Percentiles rank a stretch among this genome's conserved stretches.
Evolutionary conservation across 2,797 vertebrate species (phyloP).

Genomic region (Erpetoichthys calabaricus): DNA sequence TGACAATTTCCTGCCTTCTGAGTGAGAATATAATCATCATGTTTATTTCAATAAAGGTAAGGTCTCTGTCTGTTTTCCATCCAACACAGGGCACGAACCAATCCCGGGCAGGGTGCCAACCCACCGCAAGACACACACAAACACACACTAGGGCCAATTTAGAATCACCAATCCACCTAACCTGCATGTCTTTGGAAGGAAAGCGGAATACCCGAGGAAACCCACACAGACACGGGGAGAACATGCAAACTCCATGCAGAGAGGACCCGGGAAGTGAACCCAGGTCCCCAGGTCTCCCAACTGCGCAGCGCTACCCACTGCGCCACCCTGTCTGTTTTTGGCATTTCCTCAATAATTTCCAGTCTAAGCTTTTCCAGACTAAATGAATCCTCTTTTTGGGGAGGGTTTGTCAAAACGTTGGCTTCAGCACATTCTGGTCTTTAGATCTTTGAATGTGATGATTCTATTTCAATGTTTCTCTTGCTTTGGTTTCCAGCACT

Average conservation of each 20-base stretch:
- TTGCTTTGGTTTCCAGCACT: not conserved
- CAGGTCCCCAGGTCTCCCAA: no score
- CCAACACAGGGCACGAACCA: no score
- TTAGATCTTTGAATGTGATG: not conserved
- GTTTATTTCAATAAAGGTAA: not conserved
- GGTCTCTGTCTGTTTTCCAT: slow-evolving; percentile 1
- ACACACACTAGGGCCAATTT: no score
- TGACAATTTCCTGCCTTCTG: not conserved
- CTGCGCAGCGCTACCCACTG: no score
- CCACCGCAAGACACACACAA: no score
- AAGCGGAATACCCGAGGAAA: no score
- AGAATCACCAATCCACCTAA: no score
- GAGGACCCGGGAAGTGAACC: no score
- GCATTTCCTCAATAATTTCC: not conserved
- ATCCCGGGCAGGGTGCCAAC: no score
- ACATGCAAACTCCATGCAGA: no score
- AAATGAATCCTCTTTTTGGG: not conserved
- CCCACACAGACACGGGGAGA: no score
- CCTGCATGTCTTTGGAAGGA: no score
- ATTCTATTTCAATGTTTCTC: not conserved
- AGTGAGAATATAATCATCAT: slow-evolving; percentile 4
- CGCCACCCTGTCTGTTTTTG: slow-evolving; percentile 1
- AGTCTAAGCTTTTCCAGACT: not conserved
- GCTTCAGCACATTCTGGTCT: not conserved
- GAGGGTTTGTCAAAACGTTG: slow-evolving; percentile 3